Evolutionary conservation across 1,140 invertebrate species (phyloP), one percentile per base, ranked within the genome.

Genomic region (Idris sp.): DNA sequence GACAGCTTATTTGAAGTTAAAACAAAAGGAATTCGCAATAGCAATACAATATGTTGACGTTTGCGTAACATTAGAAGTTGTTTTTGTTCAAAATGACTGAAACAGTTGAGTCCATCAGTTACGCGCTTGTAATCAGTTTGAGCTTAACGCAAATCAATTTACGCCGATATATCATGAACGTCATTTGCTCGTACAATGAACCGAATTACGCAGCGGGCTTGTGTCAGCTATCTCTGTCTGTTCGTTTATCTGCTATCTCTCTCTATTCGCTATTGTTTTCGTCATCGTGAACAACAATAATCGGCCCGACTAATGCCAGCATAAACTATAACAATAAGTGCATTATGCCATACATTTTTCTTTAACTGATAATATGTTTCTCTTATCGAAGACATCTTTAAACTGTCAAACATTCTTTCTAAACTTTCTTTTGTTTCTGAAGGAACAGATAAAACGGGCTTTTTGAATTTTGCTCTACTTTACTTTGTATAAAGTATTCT

Each of bases 161-260:
- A 36, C 22, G 48, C 35, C 62, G 49, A 74, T 74, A 48, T 74
- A 74, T 68, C 72, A 68, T 74, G 72, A 30, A 62, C 62, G 62
- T 67, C 72, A 74, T 68, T 74, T 58, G 56, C 36, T 49, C 49
- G 58, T 65, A 68, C 72, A 74, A 74, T 74, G 58, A 74, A 74
- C 56, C 72, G 62, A 74, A 68, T 74, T 68, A 68, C 43, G 49
- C 36, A 51, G 40, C 33, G 53, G 40, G 46, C 35, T 48, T 28
- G 18, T 30, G 31, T 26, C 15, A 35, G 33, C 62, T 68, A 43
- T 62, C 71, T 56, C 71, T 16, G 28, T 61, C 46, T 28, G 46
- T 38, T 44, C 48, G 48, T 67, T 61, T 56, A 61, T 74, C 71
- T 44, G 61, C 61, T 74, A 51, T 35, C 54, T 59, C 61, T 59